phyloP scores from a whole-genome alignment of 2,888 invertebrate genomes.

The Perdita meconis region DNA sequence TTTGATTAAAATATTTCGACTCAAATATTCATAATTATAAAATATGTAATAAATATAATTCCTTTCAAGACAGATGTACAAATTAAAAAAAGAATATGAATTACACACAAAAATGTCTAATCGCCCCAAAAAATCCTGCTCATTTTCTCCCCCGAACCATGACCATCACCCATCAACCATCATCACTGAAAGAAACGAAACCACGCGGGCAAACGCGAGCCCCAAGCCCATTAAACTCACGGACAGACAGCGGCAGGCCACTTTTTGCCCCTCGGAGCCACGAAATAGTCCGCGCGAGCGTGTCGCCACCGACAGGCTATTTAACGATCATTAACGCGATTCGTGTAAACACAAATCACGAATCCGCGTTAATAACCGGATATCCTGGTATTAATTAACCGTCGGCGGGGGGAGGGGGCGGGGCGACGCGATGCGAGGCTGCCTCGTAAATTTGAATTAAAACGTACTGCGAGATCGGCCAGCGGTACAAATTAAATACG shows the following conservation, averaged over 20 bases:
- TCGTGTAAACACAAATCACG: constrained; percentile 53
- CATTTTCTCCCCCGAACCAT: too few species aligned
- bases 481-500: constrained; percentile 17
- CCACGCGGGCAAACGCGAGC: background rate
- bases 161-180: too few species aligned
- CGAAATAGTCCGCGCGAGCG: constrained; percentile 14
- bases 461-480: background rate
- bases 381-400: constrained; percentile 45
- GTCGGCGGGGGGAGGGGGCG: background rate
- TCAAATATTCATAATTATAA: too few species aligned
- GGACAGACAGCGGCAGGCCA: background rate
- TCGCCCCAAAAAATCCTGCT: too few species aligned
- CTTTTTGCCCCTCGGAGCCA: background rate
- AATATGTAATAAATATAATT: too few species aligned
- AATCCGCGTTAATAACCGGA: constrained; percentile 49
- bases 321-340: constrained; percentile 49
- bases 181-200: background rate
- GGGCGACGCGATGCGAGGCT: constrained; percentile 7
- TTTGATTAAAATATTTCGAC: too few species aligned
- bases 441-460: constrained; percentile 47
- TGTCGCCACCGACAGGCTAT: constrained; percentile 16
- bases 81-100: too few species aligned
- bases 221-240: background rate
- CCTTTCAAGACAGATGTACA: too few species aligned
- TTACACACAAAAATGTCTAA: too few species aligned